Evolutionary conservation across 2,113 vertebrate species (phyloP).

Genomic region (Mustela nigripes): DNA sequence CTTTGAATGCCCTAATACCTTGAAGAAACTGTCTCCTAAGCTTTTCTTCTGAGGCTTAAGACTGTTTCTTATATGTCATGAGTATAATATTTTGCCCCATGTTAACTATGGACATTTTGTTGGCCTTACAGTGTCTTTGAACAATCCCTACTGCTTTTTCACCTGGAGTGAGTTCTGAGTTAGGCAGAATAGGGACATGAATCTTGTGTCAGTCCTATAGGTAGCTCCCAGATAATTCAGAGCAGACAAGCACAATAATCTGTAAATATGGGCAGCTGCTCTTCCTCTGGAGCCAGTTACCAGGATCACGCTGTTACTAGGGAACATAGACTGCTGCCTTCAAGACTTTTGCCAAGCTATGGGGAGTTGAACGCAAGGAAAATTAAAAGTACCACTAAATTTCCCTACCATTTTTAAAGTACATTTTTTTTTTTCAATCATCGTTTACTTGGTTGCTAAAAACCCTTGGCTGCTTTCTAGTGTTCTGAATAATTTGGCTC

Average conservation of each 20-base stretch:
- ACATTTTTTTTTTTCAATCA: neutral
- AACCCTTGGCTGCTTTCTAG: neutral
- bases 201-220: neutral
- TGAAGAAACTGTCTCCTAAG: neutral
- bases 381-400: neutral
- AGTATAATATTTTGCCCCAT: neutral
- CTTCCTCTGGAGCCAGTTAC: neutral
- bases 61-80: neutral
- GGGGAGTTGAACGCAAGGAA: neutral
- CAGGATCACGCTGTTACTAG: neutral
- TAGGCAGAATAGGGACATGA: neutral
- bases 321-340: neutral
- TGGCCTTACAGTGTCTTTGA: neutral
- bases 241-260: neutral
- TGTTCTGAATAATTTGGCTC: neutral
- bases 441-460: neutral
- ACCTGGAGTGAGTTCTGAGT: neutral
- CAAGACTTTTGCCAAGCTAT: neutral
- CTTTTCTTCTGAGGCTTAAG: neutral
- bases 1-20: neutral
- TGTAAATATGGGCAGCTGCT: neutral
- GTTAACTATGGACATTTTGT: neutral
- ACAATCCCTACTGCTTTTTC: neutral
- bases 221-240: neutral
- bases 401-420: neutral